Conservation (phyloP, 37 sponge, comb jelly and placozoan species). For the Aplysina aerophoba region DNA sequence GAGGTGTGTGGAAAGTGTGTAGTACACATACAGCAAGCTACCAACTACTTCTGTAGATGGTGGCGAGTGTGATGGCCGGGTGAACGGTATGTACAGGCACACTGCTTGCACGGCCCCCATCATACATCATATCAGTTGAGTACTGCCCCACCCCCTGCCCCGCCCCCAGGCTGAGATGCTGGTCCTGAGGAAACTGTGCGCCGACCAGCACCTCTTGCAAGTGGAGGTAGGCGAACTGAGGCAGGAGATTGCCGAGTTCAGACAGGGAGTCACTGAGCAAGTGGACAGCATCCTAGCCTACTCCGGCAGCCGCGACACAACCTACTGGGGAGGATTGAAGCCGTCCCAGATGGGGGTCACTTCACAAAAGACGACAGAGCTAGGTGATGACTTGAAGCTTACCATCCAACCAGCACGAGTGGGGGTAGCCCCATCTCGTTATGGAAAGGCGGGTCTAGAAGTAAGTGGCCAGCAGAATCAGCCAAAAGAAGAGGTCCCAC, state of each 20-base stretch:
- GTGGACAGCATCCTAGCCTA: constrained; percentile 8
- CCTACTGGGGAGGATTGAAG: constrained; percentile 8
- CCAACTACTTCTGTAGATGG: background rate
- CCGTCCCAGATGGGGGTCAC: too few relatives aligned
- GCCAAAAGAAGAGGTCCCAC: too few relatives aligned
- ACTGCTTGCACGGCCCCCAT: background rate
- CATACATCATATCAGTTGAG: background rate
- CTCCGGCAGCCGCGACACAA: background rate
- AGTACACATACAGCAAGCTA: background rate
- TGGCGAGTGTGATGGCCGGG: too few relatives aligned
- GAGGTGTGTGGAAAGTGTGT: constrained; percentile 1
- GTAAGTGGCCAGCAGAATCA: too few relatives aligned
- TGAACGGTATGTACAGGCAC: too few relatives aligned
- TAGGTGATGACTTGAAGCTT: too few relatives aligned
- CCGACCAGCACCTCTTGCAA: constrained; percentile 35
- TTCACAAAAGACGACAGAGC: too few relatives aligned
- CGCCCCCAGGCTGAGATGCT: constrained; percentile 50
- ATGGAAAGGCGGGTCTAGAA: too few relatives aligned
- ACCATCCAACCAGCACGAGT: too few relatives aligned
- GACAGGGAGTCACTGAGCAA: constrained; percentile 57
- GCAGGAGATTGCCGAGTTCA: constrained; percentile 46
- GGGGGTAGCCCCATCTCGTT: too few relatives aligned
- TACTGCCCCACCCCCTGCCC: background rate
- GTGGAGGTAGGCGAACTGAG: constrained; percentile 43
- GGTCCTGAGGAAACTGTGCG: constrained; percentile 43